Conservation (phyloP, 1,140 invertebrate species). For the Vanessa tameamea region DNA sequence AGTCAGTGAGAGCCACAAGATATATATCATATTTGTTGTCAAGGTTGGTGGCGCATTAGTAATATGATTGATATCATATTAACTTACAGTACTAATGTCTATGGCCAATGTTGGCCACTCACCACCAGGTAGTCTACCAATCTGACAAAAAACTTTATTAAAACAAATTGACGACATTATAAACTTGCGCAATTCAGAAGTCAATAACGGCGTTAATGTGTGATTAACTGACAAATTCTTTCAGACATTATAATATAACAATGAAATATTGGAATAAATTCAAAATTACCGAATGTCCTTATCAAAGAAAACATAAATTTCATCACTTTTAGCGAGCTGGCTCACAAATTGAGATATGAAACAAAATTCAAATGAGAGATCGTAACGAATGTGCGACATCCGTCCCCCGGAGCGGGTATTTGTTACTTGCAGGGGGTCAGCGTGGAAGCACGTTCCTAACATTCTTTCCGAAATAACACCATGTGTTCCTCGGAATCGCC, state of each 20-base stretch:
- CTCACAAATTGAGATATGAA: conserved; percentile 57
- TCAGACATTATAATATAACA: not conserved
- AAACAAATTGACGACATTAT: too few species aligned
- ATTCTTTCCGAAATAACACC: conserved; percentile 75
- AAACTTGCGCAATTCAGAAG: too few species aligned
- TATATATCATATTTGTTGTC: too few species aligned
- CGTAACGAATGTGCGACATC: conserved; percentile 65
- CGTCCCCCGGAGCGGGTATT: conserved; percentile 59
- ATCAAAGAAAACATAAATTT: conserved; percentile 18
- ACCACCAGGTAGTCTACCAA: too few species aligned
- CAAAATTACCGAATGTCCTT: not conserved
- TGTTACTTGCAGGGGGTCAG: conserved; percentile 67
- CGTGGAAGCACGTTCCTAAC: conserved; percentile 69
- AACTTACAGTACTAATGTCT: too few species aligned
- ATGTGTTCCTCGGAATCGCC: conserved; percentile 57
- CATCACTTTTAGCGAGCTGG: conserved; percentile 21
- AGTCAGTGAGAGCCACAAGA: not conserved
- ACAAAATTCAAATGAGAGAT: conserved; percentile 65
- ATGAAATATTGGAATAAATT: not conserved
- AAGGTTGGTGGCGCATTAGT: too few species aligned
- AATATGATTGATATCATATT: too few species aligned
- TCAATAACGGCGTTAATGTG: too few species aligned
- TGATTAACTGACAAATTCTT: too few species aligned
- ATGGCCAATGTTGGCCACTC: too few species aligned
- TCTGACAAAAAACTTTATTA: too few species aligned